Conservation (phyloP, 2,888 invertebrate genomes). For the Apantesis nais region DNA sequence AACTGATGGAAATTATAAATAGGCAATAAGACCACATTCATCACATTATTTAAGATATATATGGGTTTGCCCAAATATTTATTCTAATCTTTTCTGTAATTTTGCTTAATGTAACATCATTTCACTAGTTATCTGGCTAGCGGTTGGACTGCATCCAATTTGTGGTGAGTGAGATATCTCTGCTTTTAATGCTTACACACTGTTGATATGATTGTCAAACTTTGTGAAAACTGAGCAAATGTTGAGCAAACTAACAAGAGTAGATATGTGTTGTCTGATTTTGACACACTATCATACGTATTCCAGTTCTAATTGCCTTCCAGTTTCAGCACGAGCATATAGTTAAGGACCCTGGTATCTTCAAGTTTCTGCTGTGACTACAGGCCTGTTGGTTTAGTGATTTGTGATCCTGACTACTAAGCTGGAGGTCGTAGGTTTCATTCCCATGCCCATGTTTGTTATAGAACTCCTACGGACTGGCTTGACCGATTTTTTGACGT, state of each 20-base stretch:
- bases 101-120: neutral
- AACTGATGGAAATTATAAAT: neutral
- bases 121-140: slow-evolving; percentile 40
- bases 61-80: neutral
- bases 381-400: no score
- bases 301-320: no score
- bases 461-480: no score
- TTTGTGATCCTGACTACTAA: no score
- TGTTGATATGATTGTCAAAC: neutral
- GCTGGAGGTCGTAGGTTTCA: no score
- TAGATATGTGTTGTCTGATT: neutral
- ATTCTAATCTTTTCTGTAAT: neutral
- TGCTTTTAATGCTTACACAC: slow-evolving; percentile 30
- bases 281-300: neutral
- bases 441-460: no score
- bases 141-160: slow-evolving; percentile 50
- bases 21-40: neutral
- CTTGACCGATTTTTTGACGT: no score
- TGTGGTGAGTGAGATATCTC: slow-evolving; percentile 34
- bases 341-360: no score
- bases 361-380: no score
- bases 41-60: neutral
- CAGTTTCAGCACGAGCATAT: no score
- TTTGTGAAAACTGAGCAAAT: neutral
- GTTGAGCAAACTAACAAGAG: neutral